Base-by-base conservation (phyloP, 2,888 invertebrate genomes). In the Perizoma affinitatum region DNA sequence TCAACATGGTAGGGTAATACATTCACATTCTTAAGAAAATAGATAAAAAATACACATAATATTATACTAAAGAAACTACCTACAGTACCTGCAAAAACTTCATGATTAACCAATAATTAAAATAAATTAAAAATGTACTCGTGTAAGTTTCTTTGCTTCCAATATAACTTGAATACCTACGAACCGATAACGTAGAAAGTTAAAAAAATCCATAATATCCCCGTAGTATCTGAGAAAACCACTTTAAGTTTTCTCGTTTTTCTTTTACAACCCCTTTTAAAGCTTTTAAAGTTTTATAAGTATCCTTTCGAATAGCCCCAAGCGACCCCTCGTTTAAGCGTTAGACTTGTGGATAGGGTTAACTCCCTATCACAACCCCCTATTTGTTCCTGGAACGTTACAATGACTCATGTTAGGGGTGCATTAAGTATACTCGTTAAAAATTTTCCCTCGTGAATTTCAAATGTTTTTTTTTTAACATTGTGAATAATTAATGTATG, bases 361-460 rank as follows among this genome's bases (percentile, higher is more conserved):
- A 61, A 38, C 49, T 53, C 47, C 52, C 52, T 41, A 34, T 46
- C 10, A 10, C 22, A n/a, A 35, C 41, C 49, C 42, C 55, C 43
- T 54, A 44, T 58, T 44, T 41, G 36, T 49, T 49, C 50, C 50
- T 42, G 51, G 46, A 52, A 56, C 36, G 38, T 10, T 47, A 45
- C 38, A 43, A 49, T 66, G 63, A 66, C 49, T 66, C 63, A 66
- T 48, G 40, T 43, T 51, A 11, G 54, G 49, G 44, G 54, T 59
- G 49, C n/a, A 35, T 38, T 53, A 43, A 46, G 46, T 38, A 46
- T 55, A 46, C 60, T 55, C 11, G 43, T 48, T 55, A 54, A 36
- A 55, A 7, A 42, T n/a, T 9, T 44, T 11, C 22, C 33, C 22
- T 45, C 33, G 33, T 45, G 45, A 43, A 43, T 43, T 33, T 33